Evolutionary conservation across 2,113 vertebrate genomes (phyloP).

Genomic region (Cranoglanis bouderius): DNA sequence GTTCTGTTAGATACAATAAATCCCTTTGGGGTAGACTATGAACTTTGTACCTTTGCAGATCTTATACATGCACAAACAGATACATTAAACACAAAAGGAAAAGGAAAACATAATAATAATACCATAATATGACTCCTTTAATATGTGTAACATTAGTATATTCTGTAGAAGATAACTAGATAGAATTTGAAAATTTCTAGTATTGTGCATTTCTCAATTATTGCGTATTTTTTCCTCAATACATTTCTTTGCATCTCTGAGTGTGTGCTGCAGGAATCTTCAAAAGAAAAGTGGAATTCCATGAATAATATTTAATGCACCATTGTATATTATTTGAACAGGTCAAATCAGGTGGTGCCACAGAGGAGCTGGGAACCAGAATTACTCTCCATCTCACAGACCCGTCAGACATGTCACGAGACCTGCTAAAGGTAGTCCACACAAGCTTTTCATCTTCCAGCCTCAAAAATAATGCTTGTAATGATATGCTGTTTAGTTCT

Average conservation of each 20-base stretch:
- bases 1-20: too few relatives aligned
- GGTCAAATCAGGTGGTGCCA: constrained; percentile 90
- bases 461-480: neutral
- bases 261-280: neutral
- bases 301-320: neutral
- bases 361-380: constrained; percentile 82
- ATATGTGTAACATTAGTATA: neutral
- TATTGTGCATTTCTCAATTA: neutral
- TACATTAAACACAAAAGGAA: too few relatives aligned
- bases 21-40: too few relatives aligned
- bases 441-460: neutral
- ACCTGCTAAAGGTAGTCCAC: constrained; percentile 85
- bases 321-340: constrained; percentile 7
- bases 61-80: too few relatives aligned
- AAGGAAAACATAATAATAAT: too few relatives aligned
- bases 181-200: neutral
- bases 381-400: constrained; percentile 85
- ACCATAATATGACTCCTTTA: too few relatives aligned
- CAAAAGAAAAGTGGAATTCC: neutral
- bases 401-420: constrained; percentile 85
- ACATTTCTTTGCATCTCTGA: neutral
- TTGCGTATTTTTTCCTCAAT: neutral
- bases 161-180: neutral
- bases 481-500: neutral
- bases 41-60: too few relatives aligned